These are phyloP conservation scores for Orius insidiosus DNA, from an alignment of 1,140 invertebrate species.

Conservation along the genomic window DNA sequence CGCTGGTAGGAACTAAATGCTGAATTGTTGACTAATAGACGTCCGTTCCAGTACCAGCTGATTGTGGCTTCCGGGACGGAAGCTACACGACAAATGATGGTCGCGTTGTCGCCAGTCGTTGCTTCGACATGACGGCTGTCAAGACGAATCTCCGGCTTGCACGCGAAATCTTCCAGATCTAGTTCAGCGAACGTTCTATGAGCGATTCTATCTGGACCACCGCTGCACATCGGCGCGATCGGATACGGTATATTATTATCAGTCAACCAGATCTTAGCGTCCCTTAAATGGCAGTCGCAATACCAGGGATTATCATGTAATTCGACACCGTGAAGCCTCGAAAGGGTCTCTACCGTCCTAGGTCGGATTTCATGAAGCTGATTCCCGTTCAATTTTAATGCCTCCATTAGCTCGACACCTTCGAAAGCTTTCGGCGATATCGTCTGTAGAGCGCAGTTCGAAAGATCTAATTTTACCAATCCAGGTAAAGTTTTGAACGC, in stretches of 20 bases:
- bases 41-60: slow-evolving; percentile 75
- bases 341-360: slow-evolving; percentile 51
- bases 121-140: slow-evolving; percentile 58
- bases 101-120: slow-evolving; percentile 64
- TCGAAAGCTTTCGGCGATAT: slow-evolving; percentile 61
- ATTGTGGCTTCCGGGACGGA: slow-evolving; percentile 64
- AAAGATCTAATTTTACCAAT: slow-evolving; percentile 69
- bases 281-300: slow-evolving; percentile 69
- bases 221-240: slow-evolving; percentile 52
- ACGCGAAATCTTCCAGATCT: slow-evolving; percentile 68
- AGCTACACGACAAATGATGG: slow-evolving; percentile 58
- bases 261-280: slow-evolving; percentile 67
- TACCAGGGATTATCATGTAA: slow-evolving; percentile 82
- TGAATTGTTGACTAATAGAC: slow-evolving; percentile 59
- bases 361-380: slow-evolving; percentile 49
- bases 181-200: slow-evolving; percentile 56
- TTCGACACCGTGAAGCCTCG: slow-evolving; percentile 61
- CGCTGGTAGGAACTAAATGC: slow-evolving; percentile 63
- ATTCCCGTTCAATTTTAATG: slow-evolving; percentile 67
- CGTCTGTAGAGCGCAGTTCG: slow-evolving; percentile 56
- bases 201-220: slow-evolving; percentile 43
- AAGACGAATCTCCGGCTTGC: slow-evolving; percentile 62
- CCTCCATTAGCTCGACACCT: slow-evolving; percentile 56
- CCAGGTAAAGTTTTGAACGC: slow-evolving; percentile 57
- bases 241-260: slow-evolving; percentile 65